Evolutionary conservation across 1,140 invertebrate genomes (phyloP), one percentile per base, ranked within the genome.

Genomic region (Papilio aristodemus): DNA sequence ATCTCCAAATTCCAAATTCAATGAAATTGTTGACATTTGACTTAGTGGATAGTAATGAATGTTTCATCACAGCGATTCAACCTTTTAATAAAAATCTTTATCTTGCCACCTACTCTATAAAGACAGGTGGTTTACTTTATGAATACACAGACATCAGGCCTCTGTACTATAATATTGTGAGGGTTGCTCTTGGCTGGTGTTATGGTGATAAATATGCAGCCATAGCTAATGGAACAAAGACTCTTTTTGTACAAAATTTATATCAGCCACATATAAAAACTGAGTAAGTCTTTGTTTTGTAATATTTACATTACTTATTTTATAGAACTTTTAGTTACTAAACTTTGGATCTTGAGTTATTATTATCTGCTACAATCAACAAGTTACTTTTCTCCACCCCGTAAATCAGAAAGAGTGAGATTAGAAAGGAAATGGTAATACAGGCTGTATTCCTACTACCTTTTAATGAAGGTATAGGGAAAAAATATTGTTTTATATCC

Each of bases 141-240:
- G 69, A 81, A 17, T 90, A 81, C 37, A 66, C 13, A 6, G 71
- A 76, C 0, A 74, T 43, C n/a, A 76, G 69, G 60, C 63, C 73
- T 14, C 27, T 70, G n/a, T 78, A 78, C 58, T 72, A 60, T 74
- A 77, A 78, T 22, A 82, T 88, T 70, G 57, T 88, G 14, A 78
- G 76, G 38, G 80, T 91, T 2, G 78, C 88, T 5, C 39, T 91
- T 37, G 89, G 89, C 4, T 81, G 77, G 72, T 87, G 77, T 67
- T 80, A 85, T 57, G 85, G 83, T 39, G 82, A 86, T 11, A 79
- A 68, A 75, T 86, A 78, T 84, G 90, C 84, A 37, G 89, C 90
- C 8, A 78, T 91, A 38, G 77, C 75, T 9, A 90, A 89, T 79
- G 89, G 88, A 38, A 82, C 84, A 4, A 81, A 75, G 46, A 68